These are phyloP conservation scores for Chymomyza fuscimana DNA, from an alignment of 2,888 invertebrate genomes.

Conservation along the genomic window DNA sequence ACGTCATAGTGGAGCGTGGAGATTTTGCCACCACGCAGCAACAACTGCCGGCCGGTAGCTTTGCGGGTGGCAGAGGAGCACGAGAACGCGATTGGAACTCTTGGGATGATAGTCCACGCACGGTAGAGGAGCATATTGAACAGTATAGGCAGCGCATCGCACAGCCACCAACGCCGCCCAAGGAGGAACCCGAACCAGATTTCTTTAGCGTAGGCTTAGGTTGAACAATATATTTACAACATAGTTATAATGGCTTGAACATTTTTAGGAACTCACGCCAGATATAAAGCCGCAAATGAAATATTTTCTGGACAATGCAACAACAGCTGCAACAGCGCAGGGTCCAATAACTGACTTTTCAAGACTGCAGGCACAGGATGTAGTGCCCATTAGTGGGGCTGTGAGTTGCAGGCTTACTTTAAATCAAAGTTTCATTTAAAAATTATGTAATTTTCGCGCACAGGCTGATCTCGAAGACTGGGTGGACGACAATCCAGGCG, in stretches of 20 bases:
- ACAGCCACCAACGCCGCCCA: conserved; percentile 78
- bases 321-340: neutral
- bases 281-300: conserved; percentile 83
- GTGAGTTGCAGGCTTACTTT: conserved; percentile 45
- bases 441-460: conserved; percentile 17
- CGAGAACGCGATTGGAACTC: conserved; percentile 82
- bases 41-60: conserved; percentile 6
- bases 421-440: neutral
- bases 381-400: conserved; percentile 80
- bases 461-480: conserved; percentile 82
- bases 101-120: conserved; percentile 83
- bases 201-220: conserved; percentile 81
- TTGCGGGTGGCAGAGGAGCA: conserved; percentile 21
- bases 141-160: conserved; percentile 82
- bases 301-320: conserved; percentile 80
- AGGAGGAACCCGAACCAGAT: conserved; percentile 80
- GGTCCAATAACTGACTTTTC: conserved; percentile 73
- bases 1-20: conserved; percentile 80
- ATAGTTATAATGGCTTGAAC: neutral
- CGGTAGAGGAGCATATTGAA: conserved; percentile 84
- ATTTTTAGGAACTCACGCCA: conserved; percentile 83
- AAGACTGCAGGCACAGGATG: conserved; percentile 80
- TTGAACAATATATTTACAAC: neutral
- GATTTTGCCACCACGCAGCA: conserved; percentile 36
- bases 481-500: conserved; percentile 81